phyloP scores from a whole-genome alignment of 2,113 vertebrate species.

The Ptyas mucosa region DNA sequence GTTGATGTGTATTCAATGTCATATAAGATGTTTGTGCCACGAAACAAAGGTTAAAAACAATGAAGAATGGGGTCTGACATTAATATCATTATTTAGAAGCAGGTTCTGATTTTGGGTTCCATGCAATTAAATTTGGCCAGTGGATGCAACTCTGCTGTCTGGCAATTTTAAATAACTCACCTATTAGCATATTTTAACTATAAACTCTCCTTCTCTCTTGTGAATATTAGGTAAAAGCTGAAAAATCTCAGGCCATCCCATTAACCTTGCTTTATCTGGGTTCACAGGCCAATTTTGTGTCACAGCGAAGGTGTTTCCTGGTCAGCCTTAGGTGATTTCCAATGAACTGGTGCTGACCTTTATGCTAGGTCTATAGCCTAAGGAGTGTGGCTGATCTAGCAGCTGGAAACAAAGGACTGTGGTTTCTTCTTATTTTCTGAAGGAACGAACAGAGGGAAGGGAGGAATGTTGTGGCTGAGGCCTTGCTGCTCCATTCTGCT shows the following conservation, averaged over 20 bases:
- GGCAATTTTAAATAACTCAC: background rate
- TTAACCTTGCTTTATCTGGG: background rate
- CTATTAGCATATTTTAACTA: background rate
- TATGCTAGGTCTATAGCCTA: background rate
- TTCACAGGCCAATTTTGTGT: background rate
- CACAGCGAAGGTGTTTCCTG: slow-evolving; percentile 13
- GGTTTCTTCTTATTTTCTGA: slow-evolving; percentile 20
- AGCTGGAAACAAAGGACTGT: slow-evolving; percentile 28
- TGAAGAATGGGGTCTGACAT: background rate
- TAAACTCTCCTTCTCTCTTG: background rate
- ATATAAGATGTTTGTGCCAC: background rate
- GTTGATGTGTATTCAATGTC: background rate
- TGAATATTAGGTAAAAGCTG: background rate
- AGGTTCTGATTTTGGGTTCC: background rate
- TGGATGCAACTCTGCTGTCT: background rate
- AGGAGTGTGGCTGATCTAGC: slow-evolving; percentile 5
- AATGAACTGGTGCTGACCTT: slow-evolving; percentile 9
- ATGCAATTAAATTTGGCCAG: background rate
- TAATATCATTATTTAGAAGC: background rate
- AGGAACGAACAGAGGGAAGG: slow-evolving; percentile 7
- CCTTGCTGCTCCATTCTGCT: background rate
- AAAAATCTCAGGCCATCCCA: background rate
- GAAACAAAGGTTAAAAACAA: background rate
- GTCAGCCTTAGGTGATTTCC: background rate
- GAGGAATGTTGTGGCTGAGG: slow-evolving; percentile 24